Evolutionary conservation across 1,140 invertebrate genomes (phyloP), one percentile per base, ranked within the genome.

Genomic region (Atopsyche davidsoni): DNA sequence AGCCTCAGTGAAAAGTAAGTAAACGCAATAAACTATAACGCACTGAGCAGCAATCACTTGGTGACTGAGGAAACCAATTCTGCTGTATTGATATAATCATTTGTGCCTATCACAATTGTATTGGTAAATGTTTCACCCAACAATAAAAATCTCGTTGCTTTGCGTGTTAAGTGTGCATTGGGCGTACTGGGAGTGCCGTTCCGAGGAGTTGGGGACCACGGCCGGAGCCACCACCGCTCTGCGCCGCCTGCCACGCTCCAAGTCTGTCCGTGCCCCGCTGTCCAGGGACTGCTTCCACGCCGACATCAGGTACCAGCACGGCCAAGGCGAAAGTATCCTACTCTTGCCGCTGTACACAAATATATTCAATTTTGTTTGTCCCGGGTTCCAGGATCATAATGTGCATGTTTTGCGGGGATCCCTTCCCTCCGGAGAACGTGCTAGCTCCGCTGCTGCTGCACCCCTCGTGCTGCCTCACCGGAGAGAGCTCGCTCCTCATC

Each of bases 361-460:
- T n/a, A n/a, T n/a, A n/a, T n/a, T n/a, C n/a, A n/a, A n/a, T 38
- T 14, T 16, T 38, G 13, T 38, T 38, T 10, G 6, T 38, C 4
- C 21, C 4, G 17, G 35, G 19, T 61, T 61, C 4, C 61, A 86
- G 87, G 58, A 91, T 98, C 68, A 89, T 96, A 61, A 89, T 97
- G 81, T 96, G 92, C 67, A 86, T 97, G 80, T 93, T 97, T 67
- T 98, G 95, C 73, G 94, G 93, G 34, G 95, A 98, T 73, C 89
- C 91, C 11, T 96, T 88, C 63, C 86, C 86, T 1, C 82, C 94
- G 31, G 92, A 95, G 67, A 87, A 90, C 55, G 86, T 96, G 36
- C 75, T 98, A 13, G 83, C 83, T 24, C 93, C 94, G 1, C 72
- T 98, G 46, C 74, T 97, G 28, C 84, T 83, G 61, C 89, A 96